Conservation (phyloP, 2,797 vertebrate genomes). For the Spatula clypeata region DNA sequence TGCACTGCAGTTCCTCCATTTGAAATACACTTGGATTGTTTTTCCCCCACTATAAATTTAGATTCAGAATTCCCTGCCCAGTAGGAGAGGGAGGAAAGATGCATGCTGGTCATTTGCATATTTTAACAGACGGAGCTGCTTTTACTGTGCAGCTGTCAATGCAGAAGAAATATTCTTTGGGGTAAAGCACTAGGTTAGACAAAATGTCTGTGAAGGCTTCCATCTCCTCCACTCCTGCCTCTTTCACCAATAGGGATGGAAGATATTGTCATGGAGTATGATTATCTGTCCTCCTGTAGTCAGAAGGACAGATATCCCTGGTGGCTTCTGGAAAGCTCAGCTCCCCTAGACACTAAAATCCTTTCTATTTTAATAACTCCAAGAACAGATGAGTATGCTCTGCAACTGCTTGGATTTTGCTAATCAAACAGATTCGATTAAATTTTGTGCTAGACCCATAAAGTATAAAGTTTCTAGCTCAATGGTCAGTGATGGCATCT, state of each 20-base stretch:
- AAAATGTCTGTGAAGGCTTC: slow-evolving; percentile 29
- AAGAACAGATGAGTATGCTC: background rate
- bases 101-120: slow-evolving; percentile 69
- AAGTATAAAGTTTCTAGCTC: slow-evolving; percentile 7
- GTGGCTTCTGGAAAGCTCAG: background rate
- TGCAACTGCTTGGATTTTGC: slow-evolving; percentile 2
- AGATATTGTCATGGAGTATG: background rate
- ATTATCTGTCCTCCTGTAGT: background rate
- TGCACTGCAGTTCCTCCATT: accelerated
- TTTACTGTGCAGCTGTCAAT: slow-evolving; percentile 71
- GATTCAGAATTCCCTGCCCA: slow-evolving; percentile 75
- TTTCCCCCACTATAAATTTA: slow-evolving; percentile 54
- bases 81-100: slow-evolving; percentile 68
- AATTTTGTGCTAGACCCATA: background rate
- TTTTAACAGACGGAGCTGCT: slow-evolving; percentile 71
- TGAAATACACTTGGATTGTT: slow-evolving; percentile 18
- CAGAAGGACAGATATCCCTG: background rate
- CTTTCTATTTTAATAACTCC: slow-evolving; percentile 11
- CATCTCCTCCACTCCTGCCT: background rate
- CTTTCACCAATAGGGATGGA: slow-evolving; percentile 30
- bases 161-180: slow-evolving; percentile 74
- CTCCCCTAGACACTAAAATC: background rate
- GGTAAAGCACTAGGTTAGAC: slow-evolving; percentile 53
- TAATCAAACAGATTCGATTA: slow-evolving; percentile 21
- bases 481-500: slow-evolving; percentile 30